These are phyloP conservation scores for Helarctos malayanus DNA, from an alignment of 2,797 vertebrate species.

Conservation along the genomic window DNA sequence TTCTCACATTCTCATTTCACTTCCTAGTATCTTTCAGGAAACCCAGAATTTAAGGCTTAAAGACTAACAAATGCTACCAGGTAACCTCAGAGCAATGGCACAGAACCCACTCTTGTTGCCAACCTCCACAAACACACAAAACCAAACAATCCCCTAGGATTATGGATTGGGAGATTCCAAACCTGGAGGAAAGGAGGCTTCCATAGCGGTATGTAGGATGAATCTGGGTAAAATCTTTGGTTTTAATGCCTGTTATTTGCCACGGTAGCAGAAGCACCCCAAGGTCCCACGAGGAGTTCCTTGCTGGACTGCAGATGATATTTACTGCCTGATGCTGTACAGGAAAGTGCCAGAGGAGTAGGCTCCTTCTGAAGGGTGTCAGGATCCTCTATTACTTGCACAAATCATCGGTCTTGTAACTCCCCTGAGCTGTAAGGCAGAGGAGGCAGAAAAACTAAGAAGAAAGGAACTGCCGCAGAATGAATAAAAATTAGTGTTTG, in stretches of 20 bases:
- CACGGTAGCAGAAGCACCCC: not conserved
- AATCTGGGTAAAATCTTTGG: not conserved
- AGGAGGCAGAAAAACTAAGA: not conserved
- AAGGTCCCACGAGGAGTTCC: not conserved
- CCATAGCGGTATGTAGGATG: not conserved
- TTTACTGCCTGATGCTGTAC: not conserved
- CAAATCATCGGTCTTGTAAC: not conserved
- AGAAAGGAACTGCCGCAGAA: not conserved
- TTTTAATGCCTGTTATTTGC: not conserved
- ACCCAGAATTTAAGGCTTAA: conserved; percentile 18
- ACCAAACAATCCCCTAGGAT: not conserved
- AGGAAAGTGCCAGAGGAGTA: conserved; percentile 3
- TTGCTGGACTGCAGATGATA: not conserved
- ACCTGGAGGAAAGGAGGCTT: not conserved
- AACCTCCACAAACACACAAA: not conserved
- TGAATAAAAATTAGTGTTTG: conserved; percentile 55
- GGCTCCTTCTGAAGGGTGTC: not conserved
- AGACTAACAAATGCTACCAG: not conserved
- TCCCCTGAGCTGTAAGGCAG: not conserved
- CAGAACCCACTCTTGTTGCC: not conserved
- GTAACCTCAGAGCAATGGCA: not conserved
- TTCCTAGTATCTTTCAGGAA: conserved; percentile 32
- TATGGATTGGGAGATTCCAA: not conserved
- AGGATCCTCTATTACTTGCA: not conserved
- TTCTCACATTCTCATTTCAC: not conserved